Evolutionary conservation across 1,140 invertebrate species (phyloP).

Genomic region (Temnothorax longispinosus): DNA sequence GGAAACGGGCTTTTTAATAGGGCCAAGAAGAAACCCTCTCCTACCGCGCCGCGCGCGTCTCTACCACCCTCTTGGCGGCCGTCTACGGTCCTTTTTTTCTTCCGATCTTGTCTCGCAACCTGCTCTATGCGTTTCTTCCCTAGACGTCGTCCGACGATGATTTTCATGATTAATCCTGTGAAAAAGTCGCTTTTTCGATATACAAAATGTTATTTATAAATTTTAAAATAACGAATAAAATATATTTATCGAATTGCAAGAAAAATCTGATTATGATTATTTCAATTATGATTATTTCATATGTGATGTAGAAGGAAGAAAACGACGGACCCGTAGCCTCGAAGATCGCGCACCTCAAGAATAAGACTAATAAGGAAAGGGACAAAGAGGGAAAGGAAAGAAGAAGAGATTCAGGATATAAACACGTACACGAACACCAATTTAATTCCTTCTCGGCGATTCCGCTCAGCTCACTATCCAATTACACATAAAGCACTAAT

Average conservation of each 20-base stretch:
- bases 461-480: conserved; percentile 76
- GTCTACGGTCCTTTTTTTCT: conserved; percentile 52
- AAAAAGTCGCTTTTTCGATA: neutral
- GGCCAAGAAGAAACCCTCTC: conserved; percentile 80
- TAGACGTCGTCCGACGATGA: neutral
- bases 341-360: neutral
- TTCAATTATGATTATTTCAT: neutral
- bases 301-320: neutral
- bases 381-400: conserved; percentile 25
- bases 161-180: neutral
- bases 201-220: neutral
- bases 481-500: conserved; percentile 82
- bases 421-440: conserved; percentile 74
- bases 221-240: neutral
- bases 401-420: conserved; percentile 67
- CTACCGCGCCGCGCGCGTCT: neutral
- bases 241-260: neutral
- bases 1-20: conserved; percentile 87
- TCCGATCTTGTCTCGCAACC: conserved; percentile 65
- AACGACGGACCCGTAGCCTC: neutral
- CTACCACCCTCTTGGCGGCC: conserved; percentile 50
- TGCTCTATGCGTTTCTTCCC: conserved; percentile 42
- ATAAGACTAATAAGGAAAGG: conserved; percentile 40
- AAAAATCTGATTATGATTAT: neutral
- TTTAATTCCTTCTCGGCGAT: conserved; percentile 72